Base-by-base conservation (phyloP, 2,113 vertebrate species). In the Zosterops lateralis region DNA sequence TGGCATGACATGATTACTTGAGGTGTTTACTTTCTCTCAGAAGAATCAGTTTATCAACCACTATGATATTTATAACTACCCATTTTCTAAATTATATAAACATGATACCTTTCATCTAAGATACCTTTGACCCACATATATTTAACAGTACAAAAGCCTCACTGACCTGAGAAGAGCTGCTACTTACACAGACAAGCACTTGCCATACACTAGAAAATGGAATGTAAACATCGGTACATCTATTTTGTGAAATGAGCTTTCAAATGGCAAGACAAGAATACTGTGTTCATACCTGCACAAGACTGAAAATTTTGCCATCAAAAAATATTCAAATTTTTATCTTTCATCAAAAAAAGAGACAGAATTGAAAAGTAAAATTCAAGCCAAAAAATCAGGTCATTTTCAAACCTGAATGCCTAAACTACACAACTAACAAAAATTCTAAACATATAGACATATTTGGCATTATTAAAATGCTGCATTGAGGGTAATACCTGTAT, bases 401-500 rank as follows among this genome's bases (percentile, higher is more conserved):
- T 17, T 78, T 53, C 3, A 4, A 85, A 67, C 50, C 28, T 67
- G 48, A 70, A 87, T 56, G 24, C 4, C 4, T 58, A 84, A 70
- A 57, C 7, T 31, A 58, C 10, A 72, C 6, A 73, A 50, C 31
- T 50, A 79, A 82, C 3, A 51, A 26, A 32, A 19, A 68, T 40
- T 68, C 36, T 38, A 14, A 60, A 74, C 4, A 48, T 40, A 54
- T 5, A 82, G 3, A 42, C 48, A 81, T 8, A 56, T 21, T 28
- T n/a, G 60, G 18, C n/a, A 62, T 34, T 65, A 80, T 18, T 70
- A 53, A 82, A 89, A 85, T 47, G 12, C 19, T 15, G 22, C 36
- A 36, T 19, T 76, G 34, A 24, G 9, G 40, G 2, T 2, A 80
- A 87, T 97, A 99, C 99, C 98, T 99, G 98, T 90, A 99, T 99